phyloP scores from a whole-genome alignment of 2,797 vertebrate genomes.

The Tadarida brasiliensis region DNA sequence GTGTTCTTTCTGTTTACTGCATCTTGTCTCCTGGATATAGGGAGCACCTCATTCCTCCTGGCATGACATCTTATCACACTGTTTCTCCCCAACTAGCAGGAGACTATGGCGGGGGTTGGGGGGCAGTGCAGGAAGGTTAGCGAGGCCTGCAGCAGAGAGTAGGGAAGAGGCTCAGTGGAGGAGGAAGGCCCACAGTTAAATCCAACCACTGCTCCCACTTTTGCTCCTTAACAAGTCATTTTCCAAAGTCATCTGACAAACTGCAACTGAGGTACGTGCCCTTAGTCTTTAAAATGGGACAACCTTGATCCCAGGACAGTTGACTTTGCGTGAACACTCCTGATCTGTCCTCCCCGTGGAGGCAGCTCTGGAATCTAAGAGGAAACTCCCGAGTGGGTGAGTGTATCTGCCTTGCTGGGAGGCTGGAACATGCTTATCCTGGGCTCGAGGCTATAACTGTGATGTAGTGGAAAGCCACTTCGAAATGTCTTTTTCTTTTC shows the following conservation, averaged over 20 bases:
- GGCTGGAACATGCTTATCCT: not conserved
- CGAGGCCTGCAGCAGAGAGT: not conserved
- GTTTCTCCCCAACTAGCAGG: not conserved
- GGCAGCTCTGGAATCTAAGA: not conserved
- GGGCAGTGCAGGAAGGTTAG: not conserved
- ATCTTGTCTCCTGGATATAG: not conserved
- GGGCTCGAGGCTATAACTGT: conserved; percentile 43
- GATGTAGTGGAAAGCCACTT: conserved; percentile 39
- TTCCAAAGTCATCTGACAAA: not conserved
- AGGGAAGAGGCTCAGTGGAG: not conserved
- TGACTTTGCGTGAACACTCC: not conserved
- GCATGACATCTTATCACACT: not conserved
- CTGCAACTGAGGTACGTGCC: too few relatives aligned
- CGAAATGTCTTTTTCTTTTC: not conserved
- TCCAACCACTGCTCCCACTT: not conserved
- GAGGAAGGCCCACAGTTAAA: not conserved
- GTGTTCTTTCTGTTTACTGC: not conserved
- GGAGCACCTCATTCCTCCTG: not conserved
- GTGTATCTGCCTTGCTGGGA: not conserved
- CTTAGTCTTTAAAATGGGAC: not conserved
- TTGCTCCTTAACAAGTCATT: not conserved
- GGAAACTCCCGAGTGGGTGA: not conserved
- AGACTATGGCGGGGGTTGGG: fast-evolving
- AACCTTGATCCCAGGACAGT: not conserved
- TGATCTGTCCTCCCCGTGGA: not conserved